These are phyloP conservation scores for Hylaeus anthracinus DNA, from an alignment of 1,140 invertebrate species.

Conservation along the genomic window DNA sequence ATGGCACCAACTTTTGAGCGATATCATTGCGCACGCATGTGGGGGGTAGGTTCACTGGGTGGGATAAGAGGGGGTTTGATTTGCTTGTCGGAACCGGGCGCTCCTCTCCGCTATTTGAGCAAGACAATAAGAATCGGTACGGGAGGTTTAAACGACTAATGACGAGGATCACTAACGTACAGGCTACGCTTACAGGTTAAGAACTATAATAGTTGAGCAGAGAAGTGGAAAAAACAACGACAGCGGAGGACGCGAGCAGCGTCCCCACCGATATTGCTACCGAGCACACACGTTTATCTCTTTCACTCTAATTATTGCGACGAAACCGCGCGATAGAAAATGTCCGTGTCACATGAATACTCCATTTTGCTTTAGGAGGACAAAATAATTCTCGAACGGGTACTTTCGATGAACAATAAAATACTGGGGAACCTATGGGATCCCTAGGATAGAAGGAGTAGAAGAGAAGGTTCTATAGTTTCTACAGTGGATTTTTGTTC, in stretches of 20 bases:
- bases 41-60: not conserved
- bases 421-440: no score
- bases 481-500: not conserved
- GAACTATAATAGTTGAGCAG: slow-evolving; percentile 73
- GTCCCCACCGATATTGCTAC: slow-evolving; percentile 57
- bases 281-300: slow-evolving; percentile 34
- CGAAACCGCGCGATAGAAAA: slow-evolving; percentile 53
- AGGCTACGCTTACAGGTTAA: slow-evolving; percentile 59
- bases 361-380: not conserved
- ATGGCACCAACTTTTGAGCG: slow-evolving; percentile 73
- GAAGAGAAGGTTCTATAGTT: no score
- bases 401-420: no score
- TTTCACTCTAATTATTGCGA: slow-evolving; percentile 61
- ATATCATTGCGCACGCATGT: slow-evolving; percentile 49
- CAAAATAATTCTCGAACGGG: not conserved
- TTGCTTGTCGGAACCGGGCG: slow-evolving; percentile 24
- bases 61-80: slow-evolving; percentile 16
- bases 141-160: slow-evolving; percentile 47
- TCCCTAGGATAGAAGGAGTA: no score
- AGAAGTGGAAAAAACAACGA: slow-evolving; percentile 67
- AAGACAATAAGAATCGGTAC: slow-evolving; percentile 59
- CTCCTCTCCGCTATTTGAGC: slow-evolving; percentile 9
- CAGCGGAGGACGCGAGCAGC: slow-evolving; percentile 36
- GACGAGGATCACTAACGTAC: slow-evolving; percentile 57
- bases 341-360: slow-evolving; percentile 45